Conservation (phyloP, 2,797 vertebrate species). For the Pangasius djambal region DNA sequence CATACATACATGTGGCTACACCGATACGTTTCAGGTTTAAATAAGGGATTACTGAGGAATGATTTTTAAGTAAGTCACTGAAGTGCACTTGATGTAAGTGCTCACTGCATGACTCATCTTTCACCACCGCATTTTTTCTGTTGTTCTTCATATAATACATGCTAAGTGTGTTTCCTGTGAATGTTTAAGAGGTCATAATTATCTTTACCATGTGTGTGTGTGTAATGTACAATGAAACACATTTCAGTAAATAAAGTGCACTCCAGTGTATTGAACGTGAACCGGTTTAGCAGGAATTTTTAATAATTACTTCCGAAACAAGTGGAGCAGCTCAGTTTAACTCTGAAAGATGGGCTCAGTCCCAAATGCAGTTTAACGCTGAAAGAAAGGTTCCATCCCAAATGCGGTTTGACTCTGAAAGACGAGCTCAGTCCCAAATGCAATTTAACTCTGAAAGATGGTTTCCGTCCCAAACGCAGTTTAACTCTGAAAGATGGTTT, state of each 20-base stretch:
- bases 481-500: background rate
- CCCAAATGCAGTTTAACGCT: background rate
- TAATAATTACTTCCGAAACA: constrained; percentile 18
- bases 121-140: background rate
- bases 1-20: background rate
- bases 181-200: constrained; percentile 12
- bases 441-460: background rate
- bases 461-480: background rate
- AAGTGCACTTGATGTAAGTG: background rate
- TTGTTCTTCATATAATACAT: constrained; percentile 16
- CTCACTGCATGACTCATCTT: constrained; percentile 16
- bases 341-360: background rate
- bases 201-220: constrained; percentile 3
- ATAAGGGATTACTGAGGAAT: background rate
- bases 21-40: constrained; percentile 3
- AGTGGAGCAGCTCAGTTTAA: background rate
- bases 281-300: constrained; percentile 18
- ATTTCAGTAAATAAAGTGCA: constrained; percentile 4
- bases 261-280: background rate
- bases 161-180: constrained; percentile 14
- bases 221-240: background rate
- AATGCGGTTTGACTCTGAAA: background rate
- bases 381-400: background rate
- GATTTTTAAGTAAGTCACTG: background rate
- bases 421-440: background rate